Percentiles rank a stretch among this genome's conserved stretches.
Evolutionary conservation across 1,140 invertebrate species (phyloP).

Genomic region (Ceratitis capitata): DNA sequence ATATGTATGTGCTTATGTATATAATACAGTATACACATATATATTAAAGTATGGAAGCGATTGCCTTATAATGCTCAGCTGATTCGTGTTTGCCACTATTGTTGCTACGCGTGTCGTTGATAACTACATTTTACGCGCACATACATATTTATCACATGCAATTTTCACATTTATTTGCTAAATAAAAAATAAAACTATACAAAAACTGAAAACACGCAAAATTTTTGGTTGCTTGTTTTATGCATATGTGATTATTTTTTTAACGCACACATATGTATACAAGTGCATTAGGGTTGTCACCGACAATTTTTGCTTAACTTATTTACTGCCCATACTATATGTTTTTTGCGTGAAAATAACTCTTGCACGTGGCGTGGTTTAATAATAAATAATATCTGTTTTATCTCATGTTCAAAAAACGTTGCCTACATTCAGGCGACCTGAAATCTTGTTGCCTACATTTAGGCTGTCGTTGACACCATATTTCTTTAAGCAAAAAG

Average conservation of each 20-base stretch:
- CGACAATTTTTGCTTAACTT: no score
- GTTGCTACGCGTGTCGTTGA: background rate
- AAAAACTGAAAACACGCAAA: constrained; percentile 7
- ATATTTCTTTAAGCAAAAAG: no score
- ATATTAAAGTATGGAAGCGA: background rate
- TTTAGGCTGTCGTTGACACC: no score
- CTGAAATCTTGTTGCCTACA: no score
- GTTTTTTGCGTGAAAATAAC: no score
- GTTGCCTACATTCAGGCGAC: no score
- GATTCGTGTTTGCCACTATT: background rate
- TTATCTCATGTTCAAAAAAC: no score
- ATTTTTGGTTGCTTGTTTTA: background rate
- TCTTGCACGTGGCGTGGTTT: no score
- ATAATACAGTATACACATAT: background rate
- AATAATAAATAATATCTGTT: no score
- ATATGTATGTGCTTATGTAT: background rate
- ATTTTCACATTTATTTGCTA: background rate
- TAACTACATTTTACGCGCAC: background rate
- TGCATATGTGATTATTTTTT: background rate
- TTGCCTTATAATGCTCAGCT: background rate
- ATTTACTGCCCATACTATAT: no score
- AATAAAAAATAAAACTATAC: background rate
- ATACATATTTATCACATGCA: background rate
- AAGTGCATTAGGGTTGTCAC: background rate
- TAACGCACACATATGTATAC: background rate